These are phyloP conservation scores for Astatotilapia flaviijosephi DNA, from an alignment of 2,113 vertebrate genomes.

Conservation along the genomic window DNA sequence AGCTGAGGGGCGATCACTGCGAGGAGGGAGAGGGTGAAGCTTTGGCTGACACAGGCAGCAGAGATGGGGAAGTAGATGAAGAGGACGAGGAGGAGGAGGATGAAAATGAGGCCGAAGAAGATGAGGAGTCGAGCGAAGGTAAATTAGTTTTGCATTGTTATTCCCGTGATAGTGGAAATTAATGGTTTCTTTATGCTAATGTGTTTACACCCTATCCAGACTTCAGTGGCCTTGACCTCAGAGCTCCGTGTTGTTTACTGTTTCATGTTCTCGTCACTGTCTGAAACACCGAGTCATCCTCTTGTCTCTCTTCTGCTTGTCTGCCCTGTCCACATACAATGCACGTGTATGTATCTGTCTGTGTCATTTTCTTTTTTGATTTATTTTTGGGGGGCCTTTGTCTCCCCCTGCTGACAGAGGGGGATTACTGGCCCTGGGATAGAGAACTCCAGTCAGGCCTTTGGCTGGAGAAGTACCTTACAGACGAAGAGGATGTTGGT, in stretches of 20 bases:
- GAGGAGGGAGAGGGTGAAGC: slow-evolving; percentile 54
- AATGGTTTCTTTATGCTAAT: background rate
- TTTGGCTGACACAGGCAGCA: slow-evolving; percentile 25
- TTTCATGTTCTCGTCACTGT: background rate
- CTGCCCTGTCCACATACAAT: background rate
- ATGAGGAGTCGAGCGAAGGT: slow-evolving; percentile 86
- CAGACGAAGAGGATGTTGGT: slow-evolving; percentile 87
- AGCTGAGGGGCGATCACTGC: slow-evolving; percentile 76
- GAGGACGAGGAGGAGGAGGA: slow-evolving; percentile 40
- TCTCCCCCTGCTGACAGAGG: slow-evolving; percentile 87
- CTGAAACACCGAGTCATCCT: background rate
- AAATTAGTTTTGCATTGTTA: background rate
- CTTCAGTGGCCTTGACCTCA: background rate
- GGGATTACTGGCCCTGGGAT: slow-evolving; percentile 91
- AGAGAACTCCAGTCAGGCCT: slow-evolving; percentile 86
- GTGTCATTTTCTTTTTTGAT: background rate
- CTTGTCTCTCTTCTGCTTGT: background rate
- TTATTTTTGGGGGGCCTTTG: slow-evolving; percentile 53
- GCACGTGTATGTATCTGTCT: slow-evolving; percentile 16
- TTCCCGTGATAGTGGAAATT: accelerated
- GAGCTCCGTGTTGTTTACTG: background rate
- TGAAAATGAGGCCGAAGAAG: slow-evolving; percentile 42
- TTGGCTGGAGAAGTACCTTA: slow-evolving; percentile 81
- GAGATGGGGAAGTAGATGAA: slow-evolving; percentile 48
- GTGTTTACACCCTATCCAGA: background rate